Evolutionary conservation across 2,113 vertebrate genomes (phyloP).

Genomic region (Psilopogon haemacephalus): DNA sequence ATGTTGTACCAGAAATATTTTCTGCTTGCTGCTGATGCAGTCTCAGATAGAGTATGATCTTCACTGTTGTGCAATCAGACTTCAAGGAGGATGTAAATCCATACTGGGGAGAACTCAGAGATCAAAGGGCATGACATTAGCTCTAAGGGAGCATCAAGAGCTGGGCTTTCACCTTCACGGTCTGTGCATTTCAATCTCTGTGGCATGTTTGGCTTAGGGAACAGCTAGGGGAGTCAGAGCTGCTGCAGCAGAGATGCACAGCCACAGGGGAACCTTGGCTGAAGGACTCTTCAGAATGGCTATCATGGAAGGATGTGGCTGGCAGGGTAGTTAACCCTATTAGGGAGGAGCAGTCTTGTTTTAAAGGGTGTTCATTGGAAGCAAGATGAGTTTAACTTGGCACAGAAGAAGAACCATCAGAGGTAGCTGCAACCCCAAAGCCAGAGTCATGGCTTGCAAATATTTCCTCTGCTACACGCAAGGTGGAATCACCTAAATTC

Average conservation of each 20-base stretch:
- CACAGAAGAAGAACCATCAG: not conserved
- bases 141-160: not conserved
- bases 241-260: not conserved
- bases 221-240: accelerated
- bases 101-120: not conserved
- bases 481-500: not conserved
- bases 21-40: not conserved
- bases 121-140: not conserved
- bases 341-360: not conserved
- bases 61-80: not conserved
- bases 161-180: accelerated
- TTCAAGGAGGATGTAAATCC: not conserved
- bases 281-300: not conserved
- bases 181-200: accelerated
- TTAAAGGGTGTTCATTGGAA: not conserved
- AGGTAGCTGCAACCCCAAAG: not conserved
- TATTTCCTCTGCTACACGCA: accelerated
- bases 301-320: accelerated
- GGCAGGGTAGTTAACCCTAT: not conserved
- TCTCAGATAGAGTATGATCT: not conserved
- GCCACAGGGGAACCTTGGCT: accelerated
- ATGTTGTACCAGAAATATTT: not conserved
- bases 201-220: accelerated
- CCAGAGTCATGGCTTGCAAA: not conserved
- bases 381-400: not conserved